Base-by-base conservation (phyloP, 2,888 invertebrate species). In the Prenolepis imparis region DNA sequence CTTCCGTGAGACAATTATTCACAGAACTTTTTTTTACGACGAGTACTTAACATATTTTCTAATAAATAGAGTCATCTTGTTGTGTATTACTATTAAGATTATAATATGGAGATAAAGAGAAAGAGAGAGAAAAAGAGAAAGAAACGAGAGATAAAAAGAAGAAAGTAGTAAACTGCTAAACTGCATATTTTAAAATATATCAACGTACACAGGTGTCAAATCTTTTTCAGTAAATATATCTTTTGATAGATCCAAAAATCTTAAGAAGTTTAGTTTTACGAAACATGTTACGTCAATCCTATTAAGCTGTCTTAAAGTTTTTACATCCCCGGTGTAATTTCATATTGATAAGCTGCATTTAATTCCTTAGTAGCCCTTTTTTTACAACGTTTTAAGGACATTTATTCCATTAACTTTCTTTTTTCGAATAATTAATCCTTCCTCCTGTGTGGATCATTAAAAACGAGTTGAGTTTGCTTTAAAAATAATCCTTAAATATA, bases 1-100 rank as follows among this genome's bases (percentile, higher is more conserved):
- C 77, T 78, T 68, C 21, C 70, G 59, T 44, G 18, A 59, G 36
- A 21, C 44, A 80, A 72, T 80, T 78, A 78, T 70, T 78, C 70
- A 70, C n/a, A 36, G 44, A 48, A 80, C 72, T 72, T 70, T 68
- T 48, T 48, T 52, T 57, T 68, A 68, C 41, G 55, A 28, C 21
- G n/a, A 68, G 11, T 67, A 57, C 77, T 77, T 77, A 57, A 32
- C 39, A 78, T 48, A 72, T 70, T 48, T 59, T 15, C 39, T 61
- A 59, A 80, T 72, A 72, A 57, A 70, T 32, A 39, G 9, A 72
- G 44, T 61, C 36, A 18, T 80, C 59, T 68, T 41, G 39, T 77
- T 55, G 44, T 32, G 18, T 8, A 70, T 57, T 48, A 61, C 36
- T 55, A 70, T 70, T 55, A 36, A 72, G 61, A 44, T 72, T 18